These are phyloP conservation scores for Neosalanx taihuensis DNA, from an alignment of 2,797 vertebrate species.

Conservation along the genomic window DNA sequence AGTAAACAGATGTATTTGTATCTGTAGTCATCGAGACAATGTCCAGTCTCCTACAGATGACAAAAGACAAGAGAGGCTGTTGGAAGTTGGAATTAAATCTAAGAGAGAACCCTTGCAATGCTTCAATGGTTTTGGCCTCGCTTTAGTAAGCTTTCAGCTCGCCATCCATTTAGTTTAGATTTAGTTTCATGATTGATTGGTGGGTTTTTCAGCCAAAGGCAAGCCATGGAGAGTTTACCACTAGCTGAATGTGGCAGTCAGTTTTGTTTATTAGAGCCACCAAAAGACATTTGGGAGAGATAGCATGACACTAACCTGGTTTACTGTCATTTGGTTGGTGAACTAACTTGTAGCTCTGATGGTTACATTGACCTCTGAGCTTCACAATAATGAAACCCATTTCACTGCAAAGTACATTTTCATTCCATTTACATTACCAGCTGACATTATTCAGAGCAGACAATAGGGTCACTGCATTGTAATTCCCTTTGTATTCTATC, in stretches of 20 bases:
- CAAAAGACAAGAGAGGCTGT: slow-evolving; percentile 33
- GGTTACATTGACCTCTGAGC: neutral
- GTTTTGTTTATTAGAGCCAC: slow-evolving; percentile 52
- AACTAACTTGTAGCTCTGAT: neutral
- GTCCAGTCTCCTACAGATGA: slow-evolving; percentile 27
- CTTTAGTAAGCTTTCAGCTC: slow-evolving; percentile 47
- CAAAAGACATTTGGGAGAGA: slow-evolving; percentile 58
- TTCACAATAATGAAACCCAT: too few species aligned
- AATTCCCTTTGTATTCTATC: too few species aligned
- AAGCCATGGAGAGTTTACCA: slow-evolving; percentile 32
- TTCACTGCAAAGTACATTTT: too few species aligned
- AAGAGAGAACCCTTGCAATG: slow-evolving; percentile 42
- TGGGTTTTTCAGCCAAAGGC: slow-evolving; percentile 62
- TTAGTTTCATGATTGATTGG: slow-evolving; percentile 65
- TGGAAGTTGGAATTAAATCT: neutral
- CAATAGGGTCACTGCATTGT: too few species aligned
- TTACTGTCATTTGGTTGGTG: neutral
- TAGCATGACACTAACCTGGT: slow-evolving; percentile 18
- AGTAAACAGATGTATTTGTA: slow-evolving; percentile 28
- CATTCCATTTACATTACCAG: too few species aligned
- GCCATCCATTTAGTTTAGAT: slow-evolving; percentile 49
- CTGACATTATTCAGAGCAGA: too few species aligned
- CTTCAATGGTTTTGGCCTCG: slow-evolving; percentile 47
- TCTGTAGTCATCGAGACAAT: slow-evolving; percentile 25
- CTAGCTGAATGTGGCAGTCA: slow-evolving; percentile 67